Base-by-base conservation (phyloP, 1,140 invertebrate genomes). In the Eriosoma lanigerum region DNA sequence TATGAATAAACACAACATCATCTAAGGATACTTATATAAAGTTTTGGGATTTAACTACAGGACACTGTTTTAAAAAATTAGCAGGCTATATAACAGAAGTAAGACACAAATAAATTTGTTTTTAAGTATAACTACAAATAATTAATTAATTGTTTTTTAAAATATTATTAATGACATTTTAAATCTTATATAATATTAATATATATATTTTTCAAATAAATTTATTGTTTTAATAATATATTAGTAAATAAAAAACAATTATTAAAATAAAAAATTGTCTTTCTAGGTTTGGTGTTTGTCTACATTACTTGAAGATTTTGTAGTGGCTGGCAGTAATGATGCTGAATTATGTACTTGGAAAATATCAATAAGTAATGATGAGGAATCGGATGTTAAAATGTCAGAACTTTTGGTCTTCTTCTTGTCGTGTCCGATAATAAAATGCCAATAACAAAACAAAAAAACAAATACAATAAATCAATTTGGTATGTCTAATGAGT, bases 21-120 rank as follows among this genome's bases (percentile, higher is more conserved):
- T 98, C 96, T 3, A 97, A 96, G 86, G 98, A 99, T 86, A 93
- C 93, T 19, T 94, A 94, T 86, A 90, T 99, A 0, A 99, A 99
- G 85, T 97, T 99, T 85, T 99, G 97, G 97, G 95, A 99, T 88
- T 86, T 99, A 76, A 91, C 94, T 82, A 97, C 93, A 29, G 93
- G 97, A 84, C 94, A 96, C 84, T 98, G 97, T 86, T 99, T 99
- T 84, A 94, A 95, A 86, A 99, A 97, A 12, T 87, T 99, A 24
- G 89, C 91, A 64, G 92, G 92, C 76, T 92, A 94, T 87, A 88
- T 90, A 84, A 90, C 91, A 81, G 92, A 94, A 87, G 91, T 91
- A 86, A 84, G 21, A 60, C 81, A 82, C 78, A 58, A 82, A 32
- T 52, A 80, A 48, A 46, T 72, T 81, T 84, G 26, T 38, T 8